Conservation (phyloP, 2,113 vertebrate genomes). For the Dissostichus mawsoni region DNA sequence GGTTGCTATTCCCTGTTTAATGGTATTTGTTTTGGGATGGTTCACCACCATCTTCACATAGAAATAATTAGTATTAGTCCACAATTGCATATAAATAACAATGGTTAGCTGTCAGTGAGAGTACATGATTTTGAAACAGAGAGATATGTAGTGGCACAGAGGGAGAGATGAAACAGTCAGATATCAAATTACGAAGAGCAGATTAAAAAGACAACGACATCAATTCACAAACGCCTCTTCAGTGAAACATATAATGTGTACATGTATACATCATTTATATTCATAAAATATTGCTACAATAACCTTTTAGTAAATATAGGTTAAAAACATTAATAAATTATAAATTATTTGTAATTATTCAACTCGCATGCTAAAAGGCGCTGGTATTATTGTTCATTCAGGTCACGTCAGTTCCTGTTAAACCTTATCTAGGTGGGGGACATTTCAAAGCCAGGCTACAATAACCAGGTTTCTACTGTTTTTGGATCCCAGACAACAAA, state of each 20-base stretch:
- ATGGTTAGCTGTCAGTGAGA: conserved; percentile 62
- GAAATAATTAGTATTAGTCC: conserved; percentile 63
- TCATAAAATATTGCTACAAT: conserved; percentile 2
- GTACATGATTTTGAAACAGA: conserved; percentile 41
- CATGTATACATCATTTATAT: background rate
- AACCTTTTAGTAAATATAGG: background rate
- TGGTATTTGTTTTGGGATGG: conserved; percentile 7
- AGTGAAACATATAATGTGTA: background rate
- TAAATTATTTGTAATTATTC: background rate
- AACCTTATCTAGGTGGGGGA: background rate
- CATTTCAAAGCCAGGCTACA: background rate
- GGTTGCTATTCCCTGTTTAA: conserved; percentile 1
- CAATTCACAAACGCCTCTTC: background rate
- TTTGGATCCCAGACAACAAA: conserved; percentile 18
- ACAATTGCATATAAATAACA: conserved; percentile 79
- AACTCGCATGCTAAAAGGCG: background rate
- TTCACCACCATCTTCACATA: conserved; percentile 47
- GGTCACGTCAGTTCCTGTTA: background rate
- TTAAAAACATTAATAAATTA: background rate
- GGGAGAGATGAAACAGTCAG: conserved; percentile 43
- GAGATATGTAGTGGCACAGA: conserved; percentile 52
- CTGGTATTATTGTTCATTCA: background rate
- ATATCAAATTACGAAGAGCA: conserved; percentile 28
- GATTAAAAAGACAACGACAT: background rate
- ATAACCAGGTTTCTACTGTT: background rate